These are phyloP conservation scores for Trinorchestia longiramus DNA, from an alignment of 1,140 invertebrate genomes.

Conservation along the genomic window DNA sequence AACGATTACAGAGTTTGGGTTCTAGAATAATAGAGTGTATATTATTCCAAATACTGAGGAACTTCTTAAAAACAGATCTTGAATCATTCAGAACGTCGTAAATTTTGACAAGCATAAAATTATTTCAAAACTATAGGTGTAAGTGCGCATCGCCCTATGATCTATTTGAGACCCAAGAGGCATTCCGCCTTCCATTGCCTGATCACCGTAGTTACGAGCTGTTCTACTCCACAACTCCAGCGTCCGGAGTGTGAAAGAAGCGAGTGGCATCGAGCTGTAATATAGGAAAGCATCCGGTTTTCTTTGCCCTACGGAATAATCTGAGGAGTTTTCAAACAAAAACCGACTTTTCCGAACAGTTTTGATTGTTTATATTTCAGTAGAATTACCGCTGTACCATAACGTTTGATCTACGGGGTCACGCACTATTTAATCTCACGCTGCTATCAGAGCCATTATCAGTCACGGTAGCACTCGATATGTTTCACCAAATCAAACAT, in stretches of 20 bases:
- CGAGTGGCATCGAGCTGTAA: background rate
- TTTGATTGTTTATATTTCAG: background rate
- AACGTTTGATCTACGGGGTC: background rate
- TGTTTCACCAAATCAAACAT: background rate
- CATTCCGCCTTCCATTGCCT: background rate
- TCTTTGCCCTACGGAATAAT: background rate
- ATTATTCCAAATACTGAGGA: background rate
- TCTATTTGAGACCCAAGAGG: background rate
- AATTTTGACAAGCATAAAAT: background rate
- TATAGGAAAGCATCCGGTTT: background rate
- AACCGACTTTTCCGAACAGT: background rate
- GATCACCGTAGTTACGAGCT: background rate
- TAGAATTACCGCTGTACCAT: background rate
- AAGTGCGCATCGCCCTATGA: no score
- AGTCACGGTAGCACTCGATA: background rate
- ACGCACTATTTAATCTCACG: background rate
- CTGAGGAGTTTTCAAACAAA: background rate
- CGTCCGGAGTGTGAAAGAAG: background rate
- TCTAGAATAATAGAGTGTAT: no score
- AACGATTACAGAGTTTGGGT: background rate
- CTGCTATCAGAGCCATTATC: background rate
- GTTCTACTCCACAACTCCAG: background rate
- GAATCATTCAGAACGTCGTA: background rate
- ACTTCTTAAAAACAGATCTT: background rate
- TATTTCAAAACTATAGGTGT: background rate